Evolutionary conservation across 2,888 invertebrate species (phyloP), one percentile per base, ranked within the genome.

Genomic region (Pseudoips prasinana): DNA sequence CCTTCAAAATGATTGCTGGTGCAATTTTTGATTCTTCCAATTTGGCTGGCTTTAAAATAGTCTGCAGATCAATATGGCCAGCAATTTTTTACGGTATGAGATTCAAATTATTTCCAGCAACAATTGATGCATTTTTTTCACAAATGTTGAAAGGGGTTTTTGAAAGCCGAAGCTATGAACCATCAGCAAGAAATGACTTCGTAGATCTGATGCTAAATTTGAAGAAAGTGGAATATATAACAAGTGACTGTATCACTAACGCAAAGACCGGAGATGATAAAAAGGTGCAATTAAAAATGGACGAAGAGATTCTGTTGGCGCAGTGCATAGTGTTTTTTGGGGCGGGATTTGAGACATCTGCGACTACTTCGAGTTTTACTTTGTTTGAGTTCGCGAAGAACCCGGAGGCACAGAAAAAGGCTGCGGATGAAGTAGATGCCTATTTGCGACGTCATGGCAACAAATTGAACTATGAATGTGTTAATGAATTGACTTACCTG

Each of bases 281-380:
- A 3, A 66, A 52, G 9, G 30, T 61, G 8, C 25, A 40, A 0
- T 22, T 77, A 1, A 56, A 69, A 2, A 50, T 90, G 0, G 71
- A 74, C 1, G 54, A 87, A 8, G 70, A 87, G 0, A 61, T 90
- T 23, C 43, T 91, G 8, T 75, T 82, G 0, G 83, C 90, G 0
- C 90, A 92, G 30, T 83, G 89, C 0, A 70, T 89, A 4, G 48
- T 87, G 0, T 90, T 92, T 25, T 82, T 80, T 10, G 66, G 40
- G 0, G 81, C 76, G 7, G 81, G 82, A 1, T 81, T 58, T 11
- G 79, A 82, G 14, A 76, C 80, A 0, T 73, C 80, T 1, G 52
- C 81, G 0, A 58, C 60, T 0, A 71, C 73, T 0, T 38, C 71
- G 7, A 55, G 59, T 6, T 63, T 62, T 19, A 60, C 65, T 2